Conservation (phyloP, 2,797 vertebrate species). For the Tauraco hartlaubi region DNA sequence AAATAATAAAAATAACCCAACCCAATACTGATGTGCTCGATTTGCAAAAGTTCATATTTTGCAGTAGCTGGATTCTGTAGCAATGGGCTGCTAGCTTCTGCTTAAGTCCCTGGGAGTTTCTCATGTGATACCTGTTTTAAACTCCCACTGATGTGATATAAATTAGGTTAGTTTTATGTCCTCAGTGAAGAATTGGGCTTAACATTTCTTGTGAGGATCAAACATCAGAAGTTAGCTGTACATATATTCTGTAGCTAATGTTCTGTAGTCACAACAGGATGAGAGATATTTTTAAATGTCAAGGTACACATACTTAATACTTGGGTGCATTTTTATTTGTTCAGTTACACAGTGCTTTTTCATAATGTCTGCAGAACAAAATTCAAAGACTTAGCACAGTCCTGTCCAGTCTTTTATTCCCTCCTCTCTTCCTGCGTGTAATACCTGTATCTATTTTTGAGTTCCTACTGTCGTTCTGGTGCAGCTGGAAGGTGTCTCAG, state of each 20-base stretch:
- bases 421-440: not conserved
- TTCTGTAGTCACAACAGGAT: not conserved
- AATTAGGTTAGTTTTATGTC: conserved; percentile 4
- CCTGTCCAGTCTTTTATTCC: not conserved
- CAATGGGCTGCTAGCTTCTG: not conserved
- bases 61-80: not conserved
- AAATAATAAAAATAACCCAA: not conserved
- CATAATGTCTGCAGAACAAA: not conserved
- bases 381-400: not conserved
- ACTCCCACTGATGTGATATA: not conserved
- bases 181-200: conserved; percentile 29
- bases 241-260: not conserved
- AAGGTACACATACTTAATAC: not conserved
- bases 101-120: not conserved
- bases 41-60: not conserved
- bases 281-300: conserved; percentile 12
- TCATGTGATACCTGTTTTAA: not conserved
- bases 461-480: not conserved
- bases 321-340: not conserved
- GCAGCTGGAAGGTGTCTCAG: not conserved
- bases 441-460: not conserved
- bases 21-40: not conserved
- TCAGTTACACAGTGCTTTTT: not conserved
- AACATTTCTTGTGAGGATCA: not conserved
- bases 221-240: conserved; percentile 12